Evolutionary conservation across 2,888 invertebrate species (phyloP), one percentile per base, ranked within the genome.

Genomic region (Nomada goodeniana): DNA sequence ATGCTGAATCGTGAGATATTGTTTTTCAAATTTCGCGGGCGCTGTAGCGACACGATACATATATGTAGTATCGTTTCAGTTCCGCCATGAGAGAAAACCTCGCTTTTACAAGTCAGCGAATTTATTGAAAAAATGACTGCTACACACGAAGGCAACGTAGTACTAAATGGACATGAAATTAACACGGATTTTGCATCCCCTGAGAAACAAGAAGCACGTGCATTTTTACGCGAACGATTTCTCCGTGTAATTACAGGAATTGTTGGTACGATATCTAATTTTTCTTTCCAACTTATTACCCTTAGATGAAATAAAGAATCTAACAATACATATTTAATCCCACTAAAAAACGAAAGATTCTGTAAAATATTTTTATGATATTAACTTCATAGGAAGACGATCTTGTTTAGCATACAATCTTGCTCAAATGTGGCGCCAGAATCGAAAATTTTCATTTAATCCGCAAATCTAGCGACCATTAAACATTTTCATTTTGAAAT

Each of bases 191-290:
- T 92, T 83, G 88, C 92, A 2, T 84, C 88, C 7, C 78, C 86
- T 36, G 93, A 93, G 67, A 93, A 93, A 76, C 94, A 94, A 87
- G 91, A 91, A 78, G 94, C 94, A 2, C 92, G 94, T 64, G 91
- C 94, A 63, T 92, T 93, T 86, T 82, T 94, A 52, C 91, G 94
- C n/a, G 94, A 94, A 91, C 90, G 93, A 83, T 94, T 94, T 88
- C 88, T 95, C 5, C 90, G 93, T 79, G 91, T 92, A 15, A 86
- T 94, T 64, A 93, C 93, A 53, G 93, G 93, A 53, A 89, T 94
- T 53, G 92, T 93, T 77, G 94, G 94, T 94, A 90, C 88, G 91
- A 69, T 47, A 36, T 7, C 7, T 36, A n/a, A 3, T 60, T 20
- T 57, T 5, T 44, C 52, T 50, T 57, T 59, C 18, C 44, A 77